These are phyloP conservation scores for Drosophila auraria DNA, from an alignment of 1,140 invertebrate species.

Conservation along the genomic window DNA sequence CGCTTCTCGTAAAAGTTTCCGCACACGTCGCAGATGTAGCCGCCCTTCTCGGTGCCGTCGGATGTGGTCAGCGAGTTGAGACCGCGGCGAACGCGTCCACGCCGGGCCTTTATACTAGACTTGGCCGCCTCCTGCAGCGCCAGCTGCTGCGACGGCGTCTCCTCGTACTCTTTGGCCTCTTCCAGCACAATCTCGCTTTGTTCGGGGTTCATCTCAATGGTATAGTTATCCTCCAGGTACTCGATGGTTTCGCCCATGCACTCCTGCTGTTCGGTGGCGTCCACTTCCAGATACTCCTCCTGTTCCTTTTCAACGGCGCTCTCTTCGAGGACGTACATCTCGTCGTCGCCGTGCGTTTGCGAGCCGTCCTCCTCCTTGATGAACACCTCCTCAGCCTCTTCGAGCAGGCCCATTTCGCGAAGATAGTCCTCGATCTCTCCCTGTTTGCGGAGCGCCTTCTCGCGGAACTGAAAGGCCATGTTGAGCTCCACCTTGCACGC, in stretches of 20 bases:
- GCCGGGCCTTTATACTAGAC: conserved; percentile 45
- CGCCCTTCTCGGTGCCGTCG: conserved; percentile 57
- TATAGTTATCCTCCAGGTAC: conserved; percentile 70
- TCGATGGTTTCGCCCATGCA: conserved; percentile 66
- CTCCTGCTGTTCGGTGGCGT: conserved; percentile 54
- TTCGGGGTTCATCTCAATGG: conserved; percentile 63
- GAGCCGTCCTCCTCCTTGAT: conserved; percentile 62
- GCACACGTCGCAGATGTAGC: conserved; percentile 78
- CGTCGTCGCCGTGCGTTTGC: conserved; percentile 51
- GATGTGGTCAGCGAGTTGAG: conserved; percentile 52
- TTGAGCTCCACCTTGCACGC: conserved; percentile 75
- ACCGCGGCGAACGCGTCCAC: conserved; percentile 45
- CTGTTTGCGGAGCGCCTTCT: conserved; percentile 70
- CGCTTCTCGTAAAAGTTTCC: conserved; percentile 80
- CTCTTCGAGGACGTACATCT: conserved; percentile 63
- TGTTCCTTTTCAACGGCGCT: conserved; percentile 1
- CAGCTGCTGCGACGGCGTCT: conserved; percentile 13
- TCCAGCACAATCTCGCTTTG: conserved; percentile 58
- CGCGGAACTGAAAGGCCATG: conserved; percentile 79
- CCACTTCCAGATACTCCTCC: conserved; percentile 51
- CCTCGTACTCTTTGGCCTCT: conserved; percentile 38
- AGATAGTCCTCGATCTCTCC: conserved; percentile 59
- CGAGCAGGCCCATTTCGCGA: conserved; percentile 58
- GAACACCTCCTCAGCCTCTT: conserved; percentile 53
- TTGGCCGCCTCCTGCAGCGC: conserved; percentile 36